These are phyloP conservation scores for Lanistes nyassanus DNA, from an alignment of 1,140 invertebrate species.

Conservation along the genomic window DNA sequence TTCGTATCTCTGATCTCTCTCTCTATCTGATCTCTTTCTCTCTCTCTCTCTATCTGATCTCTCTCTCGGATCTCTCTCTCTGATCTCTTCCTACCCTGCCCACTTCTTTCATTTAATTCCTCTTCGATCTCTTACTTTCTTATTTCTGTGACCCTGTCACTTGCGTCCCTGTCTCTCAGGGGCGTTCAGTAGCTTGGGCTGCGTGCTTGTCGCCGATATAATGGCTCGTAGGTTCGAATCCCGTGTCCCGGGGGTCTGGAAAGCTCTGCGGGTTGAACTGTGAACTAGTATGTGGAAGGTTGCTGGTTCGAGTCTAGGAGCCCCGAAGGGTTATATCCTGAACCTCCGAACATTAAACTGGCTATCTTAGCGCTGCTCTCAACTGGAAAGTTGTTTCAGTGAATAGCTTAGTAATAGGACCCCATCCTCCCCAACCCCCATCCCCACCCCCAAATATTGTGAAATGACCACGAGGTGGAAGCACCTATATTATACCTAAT, in stretches of 20 bases:
- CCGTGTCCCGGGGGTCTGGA: no score
- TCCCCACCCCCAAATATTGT: not conserved
- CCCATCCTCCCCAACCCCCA: no score
- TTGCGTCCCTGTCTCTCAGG: not conserved
- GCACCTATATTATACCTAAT: not conserved
- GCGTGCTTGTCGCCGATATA: not conserved
- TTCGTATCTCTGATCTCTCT: not conserved
- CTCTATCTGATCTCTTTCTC: not conserved
- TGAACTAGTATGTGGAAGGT: no score
- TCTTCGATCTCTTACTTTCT: not conserved
- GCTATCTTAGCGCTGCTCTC: no score
- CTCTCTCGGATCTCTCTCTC: slow-evolving; percentile 7
- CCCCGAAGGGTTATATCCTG: no score
- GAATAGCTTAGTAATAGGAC: no score
- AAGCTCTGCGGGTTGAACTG: no score
- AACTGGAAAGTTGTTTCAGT: no score
- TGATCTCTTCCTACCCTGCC: not conserved
- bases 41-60: not conserved
- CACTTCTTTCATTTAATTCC: not conserved
- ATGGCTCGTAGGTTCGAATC: no score
- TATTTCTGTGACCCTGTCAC: not conserved
- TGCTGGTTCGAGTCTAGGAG: not conserved
- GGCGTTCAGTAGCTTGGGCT: not conserved
- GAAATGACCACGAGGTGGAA: not conserved
- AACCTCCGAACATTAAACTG: no score